These are phyloP conservation scores for Actinopyga echinites DNA, from an alignment of 53 echinoderm and acorn worm species.

Conservation along the genomic window DNA sequence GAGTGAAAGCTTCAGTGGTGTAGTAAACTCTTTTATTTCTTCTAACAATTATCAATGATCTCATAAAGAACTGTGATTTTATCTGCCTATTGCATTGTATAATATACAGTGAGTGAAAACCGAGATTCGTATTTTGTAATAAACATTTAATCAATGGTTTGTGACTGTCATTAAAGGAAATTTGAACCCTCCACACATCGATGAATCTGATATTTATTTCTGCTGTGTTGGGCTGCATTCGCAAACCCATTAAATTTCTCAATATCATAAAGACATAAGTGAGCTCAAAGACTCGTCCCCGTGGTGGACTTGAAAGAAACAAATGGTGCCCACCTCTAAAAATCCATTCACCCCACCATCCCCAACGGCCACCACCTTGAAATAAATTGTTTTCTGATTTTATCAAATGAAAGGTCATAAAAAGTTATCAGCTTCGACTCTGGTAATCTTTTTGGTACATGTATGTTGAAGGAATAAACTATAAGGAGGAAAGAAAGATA, in stretches of 20 bases:
- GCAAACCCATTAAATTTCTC: not conserved
- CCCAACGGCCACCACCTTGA: not conserved
- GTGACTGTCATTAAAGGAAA: not conserved
- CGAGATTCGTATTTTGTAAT: not conserved
- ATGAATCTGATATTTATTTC: too few species aligned
- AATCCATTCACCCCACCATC: not conserved
- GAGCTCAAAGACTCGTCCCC: not conserved
- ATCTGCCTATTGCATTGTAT: not conserved
- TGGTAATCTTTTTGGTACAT: not conserved
- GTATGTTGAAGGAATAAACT: too few species aligned
- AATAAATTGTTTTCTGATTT: not conserved
- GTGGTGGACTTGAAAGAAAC: too few species aligned
- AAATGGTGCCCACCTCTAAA: too few species aligned
- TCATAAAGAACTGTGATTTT: not conserved
- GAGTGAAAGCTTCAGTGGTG: not conserved
- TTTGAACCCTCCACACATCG: too few species aligned
- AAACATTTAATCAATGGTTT: not conserved
- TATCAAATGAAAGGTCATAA: not conserved
- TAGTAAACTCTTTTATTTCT: not conserved
- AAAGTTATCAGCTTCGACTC: not conserved
- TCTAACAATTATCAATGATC: not conserved
- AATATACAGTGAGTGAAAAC: not conserved
- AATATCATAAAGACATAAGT: not conserved
- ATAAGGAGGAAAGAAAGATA: not conserved
- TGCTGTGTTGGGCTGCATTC: not conserved